Percentiles rank a stretch among this genome's conserved stretches.
phyloP scores from a whole-genome alignment of 2,888 invertebrate genomes.

The Philhelius pedissequus region DNA sequence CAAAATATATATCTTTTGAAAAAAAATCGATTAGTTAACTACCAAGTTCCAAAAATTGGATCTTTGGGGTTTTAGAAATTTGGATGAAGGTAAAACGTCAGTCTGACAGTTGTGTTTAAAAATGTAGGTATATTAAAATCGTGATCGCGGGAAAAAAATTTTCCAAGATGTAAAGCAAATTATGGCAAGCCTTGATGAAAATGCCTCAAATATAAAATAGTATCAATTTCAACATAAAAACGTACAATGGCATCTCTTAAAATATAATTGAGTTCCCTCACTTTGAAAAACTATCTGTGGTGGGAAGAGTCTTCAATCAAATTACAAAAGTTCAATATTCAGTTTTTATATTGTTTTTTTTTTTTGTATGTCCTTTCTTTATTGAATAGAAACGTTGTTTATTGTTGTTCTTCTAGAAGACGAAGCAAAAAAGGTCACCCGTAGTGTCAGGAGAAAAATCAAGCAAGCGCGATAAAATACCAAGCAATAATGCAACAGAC shows the following conservation, averaged over 20 bases:
- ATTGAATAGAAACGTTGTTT: slow-evolving; percentile 11
- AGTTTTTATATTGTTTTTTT: neutral
- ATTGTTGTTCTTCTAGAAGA: neutral
- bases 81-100: no score
- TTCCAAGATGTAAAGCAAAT: no score
- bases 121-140: no score
- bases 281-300: neutral
- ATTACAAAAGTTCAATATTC: slow-evolving; percentile 27
- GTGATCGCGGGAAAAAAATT: no score
- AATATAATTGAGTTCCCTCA: neutral
- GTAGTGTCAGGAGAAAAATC: slow-evolving; percentile 3
- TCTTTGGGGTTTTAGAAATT: no score
- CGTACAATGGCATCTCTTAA: neutral
- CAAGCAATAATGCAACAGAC: neutral
- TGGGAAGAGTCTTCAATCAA: neutral
- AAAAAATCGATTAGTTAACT: no score
- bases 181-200: no score
- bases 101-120: no score
- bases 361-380: slow-evolving; percentile 27
- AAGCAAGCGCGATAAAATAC: slow-evolving; percentile 22
- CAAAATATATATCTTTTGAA: no score
- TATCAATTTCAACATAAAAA: neutral
- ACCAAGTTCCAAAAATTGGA: no score
- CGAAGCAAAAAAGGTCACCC: slow-evolving; percentile 38
- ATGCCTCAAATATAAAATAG: no score